Base-by-base conservation (phyloP, 2,888 invertebrate genomes). In the Campoplex nolae region DNA sequence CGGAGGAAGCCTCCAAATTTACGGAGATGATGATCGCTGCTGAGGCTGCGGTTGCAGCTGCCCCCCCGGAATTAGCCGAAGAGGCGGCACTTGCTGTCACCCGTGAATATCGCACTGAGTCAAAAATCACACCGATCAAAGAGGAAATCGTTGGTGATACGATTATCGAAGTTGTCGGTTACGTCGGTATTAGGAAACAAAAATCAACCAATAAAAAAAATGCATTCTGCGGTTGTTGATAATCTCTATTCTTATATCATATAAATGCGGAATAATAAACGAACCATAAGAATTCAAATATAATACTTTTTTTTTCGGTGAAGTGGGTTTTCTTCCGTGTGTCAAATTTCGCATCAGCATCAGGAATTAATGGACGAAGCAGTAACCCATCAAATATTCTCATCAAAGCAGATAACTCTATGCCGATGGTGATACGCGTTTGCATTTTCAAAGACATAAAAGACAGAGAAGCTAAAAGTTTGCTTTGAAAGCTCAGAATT, bases 131-230 rank as follows among this genome's bases (percentile, higher is more conserved):
- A 58, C 92, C 94, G 9, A 91, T 94, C 42, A 91, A 90, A 35
- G 93, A 95, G 83, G 92, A 93, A 62, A 87, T 95, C 8, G 91
- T 92, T 9, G 95, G 95, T 0, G 90, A 91, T 6, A 93, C 93
- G 88, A 93, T 95, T 0, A 94, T 95, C 79, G 95, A 95, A 90
- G 94, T 95, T 54, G 89, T 95, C n/a, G 95, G 95, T 8, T 95
- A 95, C 88, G 93, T 95, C 48, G 95, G 95, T 6, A 91, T 95
- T 18, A 95, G 95, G 7, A 94, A 93, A 88, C 95, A 94, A 0
- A 94, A 92, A 35, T 71, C 79, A 2, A 78, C n/a, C 11, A 42
- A 42, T 45, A 54, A 54, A 38, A 88, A 73, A 28, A 58, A 76
- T 16, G 51, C 56, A 28, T 74, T 51, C 18, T 85, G 84, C 75